Conservation (phyloP, 1,140 invertebrate species). For the Bursaphelenchus mucronatus region DNA sequence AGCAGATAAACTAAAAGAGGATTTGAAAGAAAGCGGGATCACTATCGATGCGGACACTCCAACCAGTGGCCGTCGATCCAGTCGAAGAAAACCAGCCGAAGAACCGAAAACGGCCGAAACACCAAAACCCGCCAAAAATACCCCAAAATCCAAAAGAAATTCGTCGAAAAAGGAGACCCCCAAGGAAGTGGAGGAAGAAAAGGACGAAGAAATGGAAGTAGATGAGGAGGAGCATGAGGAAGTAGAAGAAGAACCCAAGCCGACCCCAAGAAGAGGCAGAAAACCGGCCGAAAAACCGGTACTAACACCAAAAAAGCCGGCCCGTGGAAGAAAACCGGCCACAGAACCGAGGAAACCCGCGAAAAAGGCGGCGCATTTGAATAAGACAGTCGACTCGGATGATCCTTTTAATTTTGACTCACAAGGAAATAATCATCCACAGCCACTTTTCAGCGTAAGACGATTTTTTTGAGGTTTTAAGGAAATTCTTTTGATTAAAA, state of each 20-base stretch:
- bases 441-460: conserved; percentile 50
- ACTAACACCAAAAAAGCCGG: not conserved
- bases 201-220: conserved; percentile 26
- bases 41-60: not conserved
- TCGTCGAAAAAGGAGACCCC: not conserved
- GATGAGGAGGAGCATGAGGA: conserved; percentile 21
- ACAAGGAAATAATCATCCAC: conserved; percentile 48
- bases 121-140: not conserved
- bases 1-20: not conserved
- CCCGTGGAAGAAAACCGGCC: conserved; percentile 12
- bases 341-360: not conserved
- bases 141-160: conserved; percentile 5
- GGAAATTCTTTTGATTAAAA: not conserved
- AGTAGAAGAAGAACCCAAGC: not conserved
- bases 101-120: no score
- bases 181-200: conserved; percentile 15
- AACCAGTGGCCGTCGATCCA: no score
- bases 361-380: no score
- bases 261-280: not conserved
- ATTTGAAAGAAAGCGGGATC: not conserved
- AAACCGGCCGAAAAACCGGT: not conserved
- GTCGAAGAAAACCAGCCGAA: no score
- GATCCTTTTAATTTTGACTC: conserved; percentile 53
- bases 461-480: not conserved
- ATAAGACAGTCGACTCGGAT: conserved; percentile 15